These are phyloP conservation scores for Holothuria glaberrima DNA, from an alignment of 35 echinoderm and acorn worm species.

Conservation along the genomic window DNA sequence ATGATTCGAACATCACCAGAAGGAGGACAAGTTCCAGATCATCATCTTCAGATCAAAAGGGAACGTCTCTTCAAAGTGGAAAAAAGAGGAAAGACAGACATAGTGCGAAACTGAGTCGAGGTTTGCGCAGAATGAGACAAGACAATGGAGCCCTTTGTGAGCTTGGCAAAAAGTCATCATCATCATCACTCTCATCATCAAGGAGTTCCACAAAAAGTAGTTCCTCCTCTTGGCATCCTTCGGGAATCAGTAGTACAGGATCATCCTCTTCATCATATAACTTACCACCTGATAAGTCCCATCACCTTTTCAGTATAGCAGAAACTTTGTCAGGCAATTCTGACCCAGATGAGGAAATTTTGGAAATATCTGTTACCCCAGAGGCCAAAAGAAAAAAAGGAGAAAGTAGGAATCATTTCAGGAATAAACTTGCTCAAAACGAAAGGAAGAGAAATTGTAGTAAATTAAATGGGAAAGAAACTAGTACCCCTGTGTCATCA, in stretches of 20 bases:
- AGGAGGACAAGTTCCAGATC: neutral
- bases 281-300: neutral
- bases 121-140: conserved; percentile 1
- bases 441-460: neutral
- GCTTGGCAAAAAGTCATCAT: neutral
- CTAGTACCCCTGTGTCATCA: conserved; percentile 20
- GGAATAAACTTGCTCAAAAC: neutral
- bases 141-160: conserved; percentile 13
- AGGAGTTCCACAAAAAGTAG: neutral
- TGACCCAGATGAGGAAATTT: neutral
- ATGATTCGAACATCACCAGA: neutral
- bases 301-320: conserved; percentile 1
- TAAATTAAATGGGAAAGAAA: conserved; percentile 1
- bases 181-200: neutral
- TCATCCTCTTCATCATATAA: neutral
- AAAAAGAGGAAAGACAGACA: conserved; percentile 1
- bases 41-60: neutral
- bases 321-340: neutral
- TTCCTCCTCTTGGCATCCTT: neutral
- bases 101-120: neutral
- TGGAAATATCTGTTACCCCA: neutral
- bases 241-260: neutral
- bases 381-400: neutral
- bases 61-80: too few species aligned
- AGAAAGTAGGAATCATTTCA: neutral